Base-by-base conservation (phyloP, 2,888 invertebrate species). In the Bombylius major region DNA sequence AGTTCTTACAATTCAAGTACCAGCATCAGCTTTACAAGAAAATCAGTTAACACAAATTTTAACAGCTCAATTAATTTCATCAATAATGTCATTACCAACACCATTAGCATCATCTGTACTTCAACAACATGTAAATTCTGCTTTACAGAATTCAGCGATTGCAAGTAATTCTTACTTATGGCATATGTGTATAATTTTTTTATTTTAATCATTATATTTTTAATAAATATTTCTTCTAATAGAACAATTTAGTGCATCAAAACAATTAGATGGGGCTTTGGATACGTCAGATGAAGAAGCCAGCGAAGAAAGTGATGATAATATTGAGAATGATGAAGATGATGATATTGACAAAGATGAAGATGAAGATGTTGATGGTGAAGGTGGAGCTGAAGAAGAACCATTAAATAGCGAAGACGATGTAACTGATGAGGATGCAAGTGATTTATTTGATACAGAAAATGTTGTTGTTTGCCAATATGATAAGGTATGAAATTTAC, bases 401-500 rank as follows among this genome's bases (percentile, higher is more conserved):
- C 97, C 97, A 0, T 77, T 98, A 1, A 97, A 97, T 75, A 95
- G 95, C 6, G 94, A 86, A 66, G 98, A 98, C 76, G 97, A 98
- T 77, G 95, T 97, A 7, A 96, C 96, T 51, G 97, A 97, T 71
- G 97, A 96, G 67, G 91, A 95, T 69, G 87, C 92, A 0, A 81
- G 86, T 60, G 96, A 97, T 73, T 81, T 98, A 71, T 99, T 98
- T 77, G 98, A 99, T 67, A 96, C 98, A 47, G 98, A 99, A 65
- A 98, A 99, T 79, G 97, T 99, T 57, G 94, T 99, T 60, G 98
- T 99, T 58, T 99, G 99, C 75, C 99, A 99, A 76, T 99, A 98
- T 77, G 99, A 99, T 77, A 99, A 99, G 82, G 91, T 90, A 72
- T 63, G 60, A 51, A 39, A 47, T 54, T 47, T 53, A 36, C 44